phyloP scores from a whole-genome alignment of 23 tunicate species.

The Styela plicata region DNA sequence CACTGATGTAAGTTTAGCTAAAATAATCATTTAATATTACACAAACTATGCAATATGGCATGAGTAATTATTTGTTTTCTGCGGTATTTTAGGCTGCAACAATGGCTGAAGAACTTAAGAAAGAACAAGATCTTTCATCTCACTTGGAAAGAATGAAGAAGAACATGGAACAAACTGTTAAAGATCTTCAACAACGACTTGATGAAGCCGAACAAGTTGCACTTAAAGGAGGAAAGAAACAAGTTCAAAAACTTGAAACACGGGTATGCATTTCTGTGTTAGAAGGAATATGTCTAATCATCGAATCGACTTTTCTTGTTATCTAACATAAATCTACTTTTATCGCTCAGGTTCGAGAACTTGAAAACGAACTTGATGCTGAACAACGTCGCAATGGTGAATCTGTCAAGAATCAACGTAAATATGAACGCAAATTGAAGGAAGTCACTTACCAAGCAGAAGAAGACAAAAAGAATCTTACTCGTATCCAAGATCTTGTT shows the following conservation, averaged over 20 bases:
- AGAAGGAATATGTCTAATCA: neutral
- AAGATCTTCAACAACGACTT: slow-evolving; percentile 90
- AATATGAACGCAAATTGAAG: slow-evolving; percentile 69
- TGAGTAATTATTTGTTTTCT: neutral
- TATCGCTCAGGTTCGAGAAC: slow-evolving; percentile 93
- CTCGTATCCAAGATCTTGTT: slow-evolving; percentile 90
- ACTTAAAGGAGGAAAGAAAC: slow-evolving; percentile 62
- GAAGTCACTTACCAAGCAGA: slow-evolving; percentile 69
- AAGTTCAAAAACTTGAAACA: slow-evolving; percentile 43
- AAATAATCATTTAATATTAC: neutral
- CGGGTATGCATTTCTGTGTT: slow-evolving; percentile 1
- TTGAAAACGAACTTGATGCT: slow-evolving; percentile 90
- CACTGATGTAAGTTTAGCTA: slow-evolving; percentile 57
- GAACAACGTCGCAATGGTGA: slow-evolving; percentile 95
- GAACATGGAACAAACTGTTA: slow-evolving; percentile 87
- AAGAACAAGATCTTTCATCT: slow-evolving; percentile 46
- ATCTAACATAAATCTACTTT: too few relatives aligned
- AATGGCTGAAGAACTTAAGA: slow-evolving; percentile 82
- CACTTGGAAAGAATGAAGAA: slow-evolving; percentile 46
- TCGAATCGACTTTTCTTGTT: neutral
- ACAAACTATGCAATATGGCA: too few relatives aligned
- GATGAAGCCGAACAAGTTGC: slow-evolving; percentile 98
- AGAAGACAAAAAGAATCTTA: slow-evolving; percentile 95
- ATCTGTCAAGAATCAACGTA: slow-evolving; percentile 65
- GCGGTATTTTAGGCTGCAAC: slow-evolving; percentile 65